Conservation (phyloP, 2,888 invertebrate genomes). For the Apodemia zela region DNA sequence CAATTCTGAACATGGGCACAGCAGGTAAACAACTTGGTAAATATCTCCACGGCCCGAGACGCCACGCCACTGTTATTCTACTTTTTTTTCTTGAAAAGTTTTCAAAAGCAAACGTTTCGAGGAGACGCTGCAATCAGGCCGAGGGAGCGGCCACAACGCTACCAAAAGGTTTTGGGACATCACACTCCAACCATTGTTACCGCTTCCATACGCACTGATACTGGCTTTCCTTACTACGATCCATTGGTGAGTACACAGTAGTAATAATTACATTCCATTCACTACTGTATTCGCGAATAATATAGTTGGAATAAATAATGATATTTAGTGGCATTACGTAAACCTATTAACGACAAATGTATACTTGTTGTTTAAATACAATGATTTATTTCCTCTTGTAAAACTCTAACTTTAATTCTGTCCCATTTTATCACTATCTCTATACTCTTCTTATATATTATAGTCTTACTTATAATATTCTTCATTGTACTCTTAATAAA, state of each 20-base stretch:
- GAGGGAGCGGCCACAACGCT: slow-evolving; percentile 75
- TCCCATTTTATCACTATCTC: too few relatives aligned
- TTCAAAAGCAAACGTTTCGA: slow-evolving; percentile 67
- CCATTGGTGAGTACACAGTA: slow-evolving; percentile 2
- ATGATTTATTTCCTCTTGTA: too few relatives aligned
- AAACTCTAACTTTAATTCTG: too few relatives aligned
- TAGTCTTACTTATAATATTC: too few relatives aligned
- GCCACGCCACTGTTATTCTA: slow-evolving; percentile 77
- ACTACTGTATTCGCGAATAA: not conserved
- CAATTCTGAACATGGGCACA: slow-evolving; percentile 99
- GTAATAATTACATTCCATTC: not conserved
- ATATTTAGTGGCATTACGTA: not conserved
- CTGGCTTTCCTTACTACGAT: not conserved
- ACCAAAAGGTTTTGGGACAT: slow-evolving; percentile 76
- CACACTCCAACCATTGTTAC: slow-evolving; percentile 48
- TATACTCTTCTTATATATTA: too few relatives aligned
- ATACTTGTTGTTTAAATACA: too few relatives aligned
- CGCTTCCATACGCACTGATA: slow-evolving; percentile 38
- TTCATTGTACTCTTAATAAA: too few relatives aligned
- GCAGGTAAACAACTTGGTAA: slow-evolving; percentile 99
- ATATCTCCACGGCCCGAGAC: slow-evolving; percentile 85
- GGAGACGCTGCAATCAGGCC: slow-evolving; percentile 80
- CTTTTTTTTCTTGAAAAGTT: slow-evolving; percentile 66
- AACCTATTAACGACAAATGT: too few relatives aligned
- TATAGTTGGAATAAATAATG: not conserved